These are phyloP conservation scores for Odontamblyopus lacepedii DNA, from an alignment of 2,797 vertebrate species.

Conservation along the genomic window DNA sequence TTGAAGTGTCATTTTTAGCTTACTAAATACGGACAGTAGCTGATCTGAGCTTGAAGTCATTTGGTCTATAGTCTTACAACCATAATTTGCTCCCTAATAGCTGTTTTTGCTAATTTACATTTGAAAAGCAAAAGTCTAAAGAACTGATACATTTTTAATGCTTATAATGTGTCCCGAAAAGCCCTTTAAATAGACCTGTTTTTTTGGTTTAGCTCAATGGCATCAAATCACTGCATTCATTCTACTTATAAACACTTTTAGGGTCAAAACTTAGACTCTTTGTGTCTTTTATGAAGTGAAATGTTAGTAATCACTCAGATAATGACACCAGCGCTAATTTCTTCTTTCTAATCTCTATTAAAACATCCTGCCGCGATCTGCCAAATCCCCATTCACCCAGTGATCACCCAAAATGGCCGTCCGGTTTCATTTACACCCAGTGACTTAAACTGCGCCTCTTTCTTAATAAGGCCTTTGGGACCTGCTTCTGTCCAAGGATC, in stretches of 20 bases:
- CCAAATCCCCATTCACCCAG: slow-evolving; percentile 20
- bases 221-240: background rate
- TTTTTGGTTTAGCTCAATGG: background rate
- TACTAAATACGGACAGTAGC: too few species aligned
- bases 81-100: background rate
- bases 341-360: background rate
- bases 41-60: background rate
- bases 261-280: background rate
- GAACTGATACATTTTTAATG: background rate
- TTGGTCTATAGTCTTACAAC: background rate
- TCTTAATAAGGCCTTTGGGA: slow-evolving; percentile 59
- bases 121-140: background rate
- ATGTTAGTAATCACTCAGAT: background rate
- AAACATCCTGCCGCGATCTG: background rate
- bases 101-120: background rate
- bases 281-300: background rate
- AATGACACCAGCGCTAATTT: background rate
- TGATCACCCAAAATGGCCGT: slow-evolving; percentile 40
- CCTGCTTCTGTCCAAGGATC: slow-evolving; percentile 43
- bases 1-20: too few species aligned
- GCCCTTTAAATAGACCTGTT: background rate
- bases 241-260: background rate
- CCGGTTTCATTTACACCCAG: slow-evolving; percentile 40
- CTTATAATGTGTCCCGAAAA: background rate
- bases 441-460: slow-evolving; percentile 25